Conservation (phyloP, 2,113 vertebrate genomes). For the Muscicapa adusta region DNA sequence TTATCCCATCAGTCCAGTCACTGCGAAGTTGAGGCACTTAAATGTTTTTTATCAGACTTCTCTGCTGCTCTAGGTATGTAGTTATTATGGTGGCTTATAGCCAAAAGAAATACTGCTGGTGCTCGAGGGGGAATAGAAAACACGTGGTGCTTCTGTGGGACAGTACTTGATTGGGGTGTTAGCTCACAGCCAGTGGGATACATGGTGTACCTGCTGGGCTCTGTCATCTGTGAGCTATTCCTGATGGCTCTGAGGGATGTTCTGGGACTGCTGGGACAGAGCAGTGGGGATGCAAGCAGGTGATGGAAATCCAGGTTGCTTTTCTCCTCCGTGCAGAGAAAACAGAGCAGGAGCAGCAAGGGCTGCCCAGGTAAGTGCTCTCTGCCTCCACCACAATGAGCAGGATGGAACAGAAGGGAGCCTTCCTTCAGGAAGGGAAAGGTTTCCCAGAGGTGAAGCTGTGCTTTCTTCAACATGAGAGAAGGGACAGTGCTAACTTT, state of each 20-base stretch:
- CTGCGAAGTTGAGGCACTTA: background rate
- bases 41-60: background rate
- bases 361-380: background rate
- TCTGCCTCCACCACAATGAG: background rate
- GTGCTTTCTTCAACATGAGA: background rate
- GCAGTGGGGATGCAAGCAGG: background rate
- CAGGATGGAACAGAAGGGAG: background rate
- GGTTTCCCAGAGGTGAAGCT: background rate
- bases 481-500: background rate
- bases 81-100: background rate
- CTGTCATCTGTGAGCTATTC: background rate
- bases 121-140: background rate
- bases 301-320: background rate
- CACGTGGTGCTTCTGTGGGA: accelerated
- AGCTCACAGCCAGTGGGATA: background rate
- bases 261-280: background rate
- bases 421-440: background rate
- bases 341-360: background rate
- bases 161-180: background rate
- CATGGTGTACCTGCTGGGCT: background rate
- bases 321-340: background rate
- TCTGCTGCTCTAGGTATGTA: background rate
- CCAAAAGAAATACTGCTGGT: background rate
- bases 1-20: background rate
- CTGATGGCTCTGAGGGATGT: background rate